Evolutionary conservation across 2,888 invertebrate genomes (phyloP).

Genomic region (Plemyria rubiginata): DNA sequence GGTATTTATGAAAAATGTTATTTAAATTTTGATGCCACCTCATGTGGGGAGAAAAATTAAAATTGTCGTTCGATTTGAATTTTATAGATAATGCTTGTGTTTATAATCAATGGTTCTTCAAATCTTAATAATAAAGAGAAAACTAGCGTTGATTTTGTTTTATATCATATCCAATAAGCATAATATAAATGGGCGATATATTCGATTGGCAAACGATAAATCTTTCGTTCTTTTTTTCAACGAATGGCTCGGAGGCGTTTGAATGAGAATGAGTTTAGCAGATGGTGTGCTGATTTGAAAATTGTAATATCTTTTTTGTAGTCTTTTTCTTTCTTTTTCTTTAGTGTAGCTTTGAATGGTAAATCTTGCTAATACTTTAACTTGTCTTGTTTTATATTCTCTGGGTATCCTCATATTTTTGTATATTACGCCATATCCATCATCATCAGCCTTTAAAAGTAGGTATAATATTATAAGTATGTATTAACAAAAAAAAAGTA

Average conservation of each 20-base stretch:
- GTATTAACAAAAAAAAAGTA: no score
- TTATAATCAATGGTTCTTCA: slow-evolving; percentile 15
- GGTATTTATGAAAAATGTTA: slow-evolving; percentile 38
- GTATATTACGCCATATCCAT: neutral
- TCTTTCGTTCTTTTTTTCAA: slow-evolving; percentile 43
- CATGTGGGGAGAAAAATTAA: slow-evolving; percentile 42
- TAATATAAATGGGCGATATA: slow-evolving; percentile 41
- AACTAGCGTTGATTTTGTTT: slow-evolving; percentile 24
- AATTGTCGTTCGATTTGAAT: slow-evolving; percentile 41
- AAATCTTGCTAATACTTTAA: slow-evolving; percentile 1
- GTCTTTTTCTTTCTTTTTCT: no score
- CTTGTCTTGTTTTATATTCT: neutral
- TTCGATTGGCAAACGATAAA: slow-evolving; percentile 42
- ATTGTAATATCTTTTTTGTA: slow-evolving; percentile 26
- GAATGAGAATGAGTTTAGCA: slow-evolving; percentile 49
- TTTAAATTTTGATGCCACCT: slow-evolving; percentile 40
- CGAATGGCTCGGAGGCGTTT: slow-evolving; percentile 44
- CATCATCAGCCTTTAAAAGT: no score
- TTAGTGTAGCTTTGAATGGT: no score
- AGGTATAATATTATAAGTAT: no score
- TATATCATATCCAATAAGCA: slow-evolving; percentile 25
- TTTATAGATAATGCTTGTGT: slow-evolving; percentile 35
- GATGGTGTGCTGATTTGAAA: slow-evolving; percentile 46
- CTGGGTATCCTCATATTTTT: slow-evolving; percentile 10
- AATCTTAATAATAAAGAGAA: slow-evolving; percentile 21